Evolutionary conservation across 64 coral and sea anemone genomes (phyloP), one percentile per base, ranked within the genome.

Genomic region (Montipora efflorescens): DNA sequence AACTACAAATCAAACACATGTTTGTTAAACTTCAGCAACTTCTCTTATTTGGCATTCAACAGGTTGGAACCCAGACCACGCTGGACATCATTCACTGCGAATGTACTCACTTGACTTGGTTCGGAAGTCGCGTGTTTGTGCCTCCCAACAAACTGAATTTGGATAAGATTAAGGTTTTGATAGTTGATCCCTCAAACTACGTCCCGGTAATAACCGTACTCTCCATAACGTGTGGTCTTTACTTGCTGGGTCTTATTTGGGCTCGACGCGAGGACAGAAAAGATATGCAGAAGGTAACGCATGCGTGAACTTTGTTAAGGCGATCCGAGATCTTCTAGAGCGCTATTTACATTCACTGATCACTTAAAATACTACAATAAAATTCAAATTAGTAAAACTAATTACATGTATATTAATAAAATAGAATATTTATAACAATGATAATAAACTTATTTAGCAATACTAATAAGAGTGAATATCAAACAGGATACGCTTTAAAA

Each of bases 101-200:
- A 73, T 96, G 97, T 59, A 96, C 91, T 44, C 97, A 98, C 74
- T 75, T 98, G 16, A 98, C 97, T 2, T 98, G 97, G 97, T 98
- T 98, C 59, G 97, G 91, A 45, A 89, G 91, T 12, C 90, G 87
- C 46, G 77, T 96, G 47, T 91, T 96, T 16, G 88, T 98, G 78
- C 83, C 91, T 74, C 97, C 97, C 1, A 98, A 95, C 59, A 81
- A 45, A 13, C 71, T 98, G 47, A 69, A 94, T 67, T 45, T 94
- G 21, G 61, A 61, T 7, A 15, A 58, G 23, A 98, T 98, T 12
- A 15, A 83, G 6, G 50, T 48, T 3, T 82, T 75, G 14, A 94
- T 98, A 66, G 47, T 75, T n/a, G 88, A 96, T 74, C 97, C 94
- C 15, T 61, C 88, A 8, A 93, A 98, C 49, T 98, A 94, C 55